phyloP scores from a whole-genome alignment of 1,140 invertebrate genomes.

The Drosophila erecta region DNA sequence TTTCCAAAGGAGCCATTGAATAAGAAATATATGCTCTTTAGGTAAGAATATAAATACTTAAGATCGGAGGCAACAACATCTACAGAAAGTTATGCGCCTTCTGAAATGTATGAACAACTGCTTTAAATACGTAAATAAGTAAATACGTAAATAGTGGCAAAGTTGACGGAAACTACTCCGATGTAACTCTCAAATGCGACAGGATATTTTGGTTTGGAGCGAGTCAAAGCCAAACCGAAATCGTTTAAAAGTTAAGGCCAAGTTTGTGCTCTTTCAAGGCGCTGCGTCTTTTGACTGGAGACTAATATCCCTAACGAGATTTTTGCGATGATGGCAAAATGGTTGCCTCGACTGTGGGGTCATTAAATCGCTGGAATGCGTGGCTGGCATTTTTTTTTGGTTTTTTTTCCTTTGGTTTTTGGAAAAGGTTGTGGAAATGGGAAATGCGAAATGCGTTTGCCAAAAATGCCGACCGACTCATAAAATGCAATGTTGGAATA shows the following conservation, averaged over 20 bases:
- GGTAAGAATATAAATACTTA: too few species aligned
- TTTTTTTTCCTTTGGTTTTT: conserved; percentile 4
- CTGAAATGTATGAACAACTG: too few species aligned
- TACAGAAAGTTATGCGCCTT: neutral
- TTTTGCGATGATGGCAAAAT: conserved; percentile 38
- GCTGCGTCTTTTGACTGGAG: conserved; percentile 22
- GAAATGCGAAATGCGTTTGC: conserved; percentile 50
- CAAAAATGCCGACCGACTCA: conserved; percentile 65
- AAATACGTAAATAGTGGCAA: neutral
- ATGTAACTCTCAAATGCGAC: conserved; percentile 6
- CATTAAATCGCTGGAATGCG: conserved; percentile 40
- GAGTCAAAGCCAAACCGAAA: conserved; percentile 30
- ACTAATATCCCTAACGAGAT: conserved; percentile 33
- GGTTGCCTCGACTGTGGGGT: conserved; percentile 26
- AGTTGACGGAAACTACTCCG: neutral
- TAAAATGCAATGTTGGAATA: conserved; percentile 80
- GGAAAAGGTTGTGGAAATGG: conserved; percentile 18
- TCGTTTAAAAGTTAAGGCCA: conserved; percentile 31
- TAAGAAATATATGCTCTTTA: too few species aligned
- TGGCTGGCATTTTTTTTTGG: neutral
- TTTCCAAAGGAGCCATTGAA: too few species aligned
- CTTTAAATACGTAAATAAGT: neutral
- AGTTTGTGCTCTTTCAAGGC: conserved; percentile 7
- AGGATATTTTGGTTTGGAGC: conserved; percentile 3
- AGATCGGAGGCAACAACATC: neutral